Base-by-base conservation (phyloP, 2,888 invertebrate genomes). In the Ligdia adustata region DNA sequence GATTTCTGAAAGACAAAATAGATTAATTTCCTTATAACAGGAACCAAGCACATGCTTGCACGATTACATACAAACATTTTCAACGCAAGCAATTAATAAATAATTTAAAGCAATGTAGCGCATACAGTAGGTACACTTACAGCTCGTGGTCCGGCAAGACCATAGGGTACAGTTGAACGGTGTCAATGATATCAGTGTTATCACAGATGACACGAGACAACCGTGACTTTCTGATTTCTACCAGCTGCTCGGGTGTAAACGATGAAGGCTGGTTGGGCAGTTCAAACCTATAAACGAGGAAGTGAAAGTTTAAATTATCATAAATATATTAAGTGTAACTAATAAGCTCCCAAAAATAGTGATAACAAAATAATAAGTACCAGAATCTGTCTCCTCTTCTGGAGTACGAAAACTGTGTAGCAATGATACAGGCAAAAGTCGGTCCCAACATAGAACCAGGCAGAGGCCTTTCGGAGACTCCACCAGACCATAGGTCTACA, bases 401-500 rank as follows among this genome's bases (percentile, higher is more conserved):
- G 0, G 97, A 92, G 72, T 96, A 96, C 64, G 96, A 95, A 90
- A 98, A 97, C 82, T 98, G 98, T 14, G 96, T 96, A 14, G 97
- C 98, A 66, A 98, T 97, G 54, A 98, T 92, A 74, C 98, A 98
- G 39, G 97, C 97, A 72, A 98, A 98, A 35, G 98, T 97, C 0
- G 98, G 98, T 35, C 98, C 98, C 52, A 98, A 91, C 94, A 98
- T 95, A 42, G 97, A 97, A 29, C 97, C 98, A 4, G 96, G 96
- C 40, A 98, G 90, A 1, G 98, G 96, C 52, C 95, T 91, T 75
- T 98, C 98, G 0, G 97, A 97, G 4, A 98, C 97, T 33, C 98
- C 98, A 34, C 97, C 98, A 9, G 97, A 96, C 97, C 98, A 98
- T 41, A 98, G 90, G 90, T 98, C 98, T 32, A 98, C 96, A 79